Percentiles rank a stretch among this genome's conserved stretches.
These are phyloP conservation scores for Ceriagrion tenellum DNA, from an alignment of 2,888 invertebrate genomes.

Conservation along the genomic window DNA sequence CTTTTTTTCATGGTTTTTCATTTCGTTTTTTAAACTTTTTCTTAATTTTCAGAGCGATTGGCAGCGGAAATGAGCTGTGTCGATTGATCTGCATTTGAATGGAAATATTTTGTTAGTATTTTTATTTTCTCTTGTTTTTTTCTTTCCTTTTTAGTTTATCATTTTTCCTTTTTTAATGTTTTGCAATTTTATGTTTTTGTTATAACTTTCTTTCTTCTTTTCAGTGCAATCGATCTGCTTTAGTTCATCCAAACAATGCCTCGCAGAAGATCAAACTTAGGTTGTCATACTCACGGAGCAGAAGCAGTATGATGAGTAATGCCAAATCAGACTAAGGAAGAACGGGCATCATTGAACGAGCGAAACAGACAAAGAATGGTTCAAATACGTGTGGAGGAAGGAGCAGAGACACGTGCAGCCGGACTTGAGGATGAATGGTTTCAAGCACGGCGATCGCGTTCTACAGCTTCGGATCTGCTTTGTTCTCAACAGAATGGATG, in stretches of 20 bases:
- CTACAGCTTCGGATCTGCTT: conserved; percentile 68
- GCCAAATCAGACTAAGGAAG: neutral
- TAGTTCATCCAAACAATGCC: neutral
- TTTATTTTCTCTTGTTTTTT: neutral
- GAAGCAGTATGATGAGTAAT: neutral
- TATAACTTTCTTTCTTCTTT: neutral
- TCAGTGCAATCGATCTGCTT: neutral
- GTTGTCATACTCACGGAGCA: neutral
- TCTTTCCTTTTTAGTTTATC: neutral
- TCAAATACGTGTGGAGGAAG: neutral
- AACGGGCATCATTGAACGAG: neutral
- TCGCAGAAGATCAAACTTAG: neutral
- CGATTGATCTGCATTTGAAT: neutral
- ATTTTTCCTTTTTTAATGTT: neutral
- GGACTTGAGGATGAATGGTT: neutral
- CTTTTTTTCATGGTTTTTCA: too few relatives aligned
- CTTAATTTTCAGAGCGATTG: too few relatives aligned
- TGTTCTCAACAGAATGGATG: conserved; percentile 68
- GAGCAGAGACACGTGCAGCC: neutral
- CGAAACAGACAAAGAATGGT: neutral
- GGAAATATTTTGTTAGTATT: neutral
- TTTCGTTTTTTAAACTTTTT: too few relatives aligned
- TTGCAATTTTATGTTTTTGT: neutral
- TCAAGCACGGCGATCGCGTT: conserved; percentile 62
- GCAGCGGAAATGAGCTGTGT: too few relatives aligned